A percentile compares a stretch with the other conserved stretches of the same genome.
Evolutionary conservation across 2,113 vertebrate species (phyloP).

Genomic region (Channa maculata): DNA sequence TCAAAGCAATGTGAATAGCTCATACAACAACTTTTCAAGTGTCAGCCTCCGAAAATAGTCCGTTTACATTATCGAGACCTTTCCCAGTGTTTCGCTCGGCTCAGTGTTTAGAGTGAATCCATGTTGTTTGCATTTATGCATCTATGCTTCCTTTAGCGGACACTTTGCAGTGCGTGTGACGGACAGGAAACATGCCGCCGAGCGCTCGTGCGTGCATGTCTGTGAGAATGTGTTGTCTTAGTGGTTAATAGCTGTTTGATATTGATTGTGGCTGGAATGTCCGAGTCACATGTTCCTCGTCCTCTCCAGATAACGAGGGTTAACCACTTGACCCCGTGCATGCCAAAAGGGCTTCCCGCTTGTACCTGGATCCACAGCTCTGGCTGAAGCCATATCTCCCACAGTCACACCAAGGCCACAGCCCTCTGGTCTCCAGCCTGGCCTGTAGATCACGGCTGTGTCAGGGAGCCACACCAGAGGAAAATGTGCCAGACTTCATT

Average conservation of each 20-base stretch:
- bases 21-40: constrained; percentile 60
- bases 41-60: constrained; percentile 67
- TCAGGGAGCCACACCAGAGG: constrained; percentile 53
- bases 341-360: constrained; percentile 52
- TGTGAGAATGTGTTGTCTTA: constrained; percentile 57
- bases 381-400: constrained; percentile 21
- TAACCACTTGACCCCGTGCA: constrained; percentile 77
- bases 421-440: constrained; percentile 37
- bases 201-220: constrained; percentile 35
- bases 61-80: constrained; percentile 68
- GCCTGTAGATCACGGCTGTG: constrained; percentile 51
- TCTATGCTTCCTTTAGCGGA: constrained; percentile 51
- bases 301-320: constrained; percentile 74
- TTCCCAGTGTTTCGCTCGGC: constrained; percentile 63
- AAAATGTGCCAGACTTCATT: constrained; percentile 68
- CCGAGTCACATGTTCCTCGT: constrained; percentile 64
- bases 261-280: constrained; percentile 76
- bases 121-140: constrained; percentile 66
- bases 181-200: constrained; percentile 47
- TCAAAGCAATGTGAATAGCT: constrained; percentile 70
- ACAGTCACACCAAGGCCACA: constrained; percentile 10
- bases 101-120: constrained; percentile 58
- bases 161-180: constrained; percentile 41
- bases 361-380: constrained; percentile 46
- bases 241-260: constrained; percentile 75